These are phyloP conservation scores for Hydrochoerus hydrochaeris DNA, from an alignment of 2,113 vertebrate species.

Conservation along the genomic window DNA sequence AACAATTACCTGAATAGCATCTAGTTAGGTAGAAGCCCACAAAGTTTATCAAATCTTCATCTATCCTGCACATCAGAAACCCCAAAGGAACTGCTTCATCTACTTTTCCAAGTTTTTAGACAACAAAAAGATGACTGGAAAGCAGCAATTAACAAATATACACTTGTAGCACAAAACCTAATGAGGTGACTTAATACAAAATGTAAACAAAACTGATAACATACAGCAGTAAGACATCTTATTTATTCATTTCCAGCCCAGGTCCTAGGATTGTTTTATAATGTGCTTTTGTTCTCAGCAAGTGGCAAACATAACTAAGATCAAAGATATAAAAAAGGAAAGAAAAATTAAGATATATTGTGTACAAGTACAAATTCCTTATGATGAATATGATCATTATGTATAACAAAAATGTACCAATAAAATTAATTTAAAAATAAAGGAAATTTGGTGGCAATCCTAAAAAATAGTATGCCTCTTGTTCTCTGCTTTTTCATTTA, in stretches of 20 bases:
- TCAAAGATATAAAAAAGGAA: background rate
- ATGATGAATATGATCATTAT: background rate
- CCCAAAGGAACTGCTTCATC: conserved; percentile 85
- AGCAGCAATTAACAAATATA: background rate
- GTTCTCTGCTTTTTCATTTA: background rate
- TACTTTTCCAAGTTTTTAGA: conserved; percentile 84
- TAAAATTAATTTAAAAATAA: background rate
- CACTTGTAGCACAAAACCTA: background rate
- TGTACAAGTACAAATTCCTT: background rate
- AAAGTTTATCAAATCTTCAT: conserved; percentile 85
- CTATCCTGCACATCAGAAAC: conserved; percentile 86
- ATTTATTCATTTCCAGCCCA: background rate
- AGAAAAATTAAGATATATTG: background rate
- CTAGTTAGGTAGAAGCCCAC: conserved; percentile 85
- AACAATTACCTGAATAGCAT: conserved; percentile 84
- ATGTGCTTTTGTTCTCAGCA: background rate
- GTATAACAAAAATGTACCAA: background rate
- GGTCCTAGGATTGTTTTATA: background rate
- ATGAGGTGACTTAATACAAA: background rate
- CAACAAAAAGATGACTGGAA: conserved; percentile 83
- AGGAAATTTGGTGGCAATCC: background rate
- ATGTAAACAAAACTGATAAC: background rate
- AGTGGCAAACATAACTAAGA: background rate
- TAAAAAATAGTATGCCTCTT: background rate
- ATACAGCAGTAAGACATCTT: background rate